Evolutionary conservation across 2,113 vertebrate genomes (phyloP), one percentile per base, ranked within the genome.

Genomic region (Callopanchax toddi): DNA sequence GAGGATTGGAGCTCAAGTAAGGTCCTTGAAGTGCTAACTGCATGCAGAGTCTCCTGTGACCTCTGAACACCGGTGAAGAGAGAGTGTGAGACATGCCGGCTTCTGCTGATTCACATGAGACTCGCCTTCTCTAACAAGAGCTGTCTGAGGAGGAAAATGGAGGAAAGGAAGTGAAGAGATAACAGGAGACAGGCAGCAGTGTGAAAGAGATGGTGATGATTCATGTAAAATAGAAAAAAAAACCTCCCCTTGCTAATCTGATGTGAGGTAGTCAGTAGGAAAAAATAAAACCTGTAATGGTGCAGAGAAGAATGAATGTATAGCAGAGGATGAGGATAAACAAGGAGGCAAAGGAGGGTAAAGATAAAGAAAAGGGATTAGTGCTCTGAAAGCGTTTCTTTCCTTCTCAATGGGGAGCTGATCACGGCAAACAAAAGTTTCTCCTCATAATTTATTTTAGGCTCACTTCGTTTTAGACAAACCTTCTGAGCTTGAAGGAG

Each of bases 101-200:
- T 52, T 50, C 7, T 68, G 76, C 82, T 83, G 85, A 81, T 78
- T 86, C 76, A 78, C 60, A 52, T 49, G 62, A 61, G 54, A 56
- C 68, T 78, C 75, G 75, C 64, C 77, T 74, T 8, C 71, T 43
- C 55, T 52, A 77, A 83, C 70, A 57, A 67, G 65, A 76, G 61
- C 49, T 78, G 77, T 86, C 73, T 75, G 58, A 71, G 57, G 49
- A 17, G 59, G 62, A 44, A 39, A 54, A 60, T 57, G 22, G 25
- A 78, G 68, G 82, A 15, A 59, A 62, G 65, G 64, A 63, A 74
- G 50, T 7, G 5, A 23, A 20, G 62, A 65, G 55, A 80, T 74
- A 79, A 78, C 39, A 9, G 50, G 60, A 67, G 74, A 79, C 60
- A 67, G 74, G 78, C 60, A 62, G 82, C 37, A 69, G 65, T 37